These are phyloP conservation scores for Drosophila sp. DNA, from an alignment of 1,140 invertebrate species.

Conservation along the genomic window DNA sequence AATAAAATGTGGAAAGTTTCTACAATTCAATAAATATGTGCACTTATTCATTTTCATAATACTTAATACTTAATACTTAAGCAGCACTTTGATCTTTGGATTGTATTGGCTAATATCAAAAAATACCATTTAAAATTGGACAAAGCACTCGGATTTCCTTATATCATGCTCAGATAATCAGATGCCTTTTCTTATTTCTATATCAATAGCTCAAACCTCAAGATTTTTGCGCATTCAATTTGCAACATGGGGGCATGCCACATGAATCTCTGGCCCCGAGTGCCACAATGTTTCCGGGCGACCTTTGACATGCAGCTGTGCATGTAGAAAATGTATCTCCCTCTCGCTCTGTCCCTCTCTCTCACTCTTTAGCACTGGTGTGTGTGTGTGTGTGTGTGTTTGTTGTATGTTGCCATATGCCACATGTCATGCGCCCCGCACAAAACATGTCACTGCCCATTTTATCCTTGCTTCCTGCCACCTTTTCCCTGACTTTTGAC, in stretches of 20 bases:
- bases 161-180: constrained; percentile 22
- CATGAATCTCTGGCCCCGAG: neutral
- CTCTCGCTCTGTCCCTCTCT: neutral
- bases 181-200: constrained; percentile 19
- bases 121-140: constrained; percentile 1
- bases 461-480: constrained; percentile 69
- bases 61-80: neutral
- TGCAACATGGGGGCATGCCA: constrained; percentile 33
- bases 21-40: no score
- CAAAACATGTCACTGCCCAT: constrained; percentile 74
- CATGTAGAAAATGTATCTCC: constrained; percentile 7
- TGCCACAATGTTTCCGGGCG: constrained; percentile 43
- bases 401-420: constrained; percentile 44
- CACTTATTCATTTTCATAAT: neutral
- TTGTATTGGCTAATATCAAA: no score
- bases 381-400: constrained; percentile 17
- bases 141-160: constrained; percentile 20
- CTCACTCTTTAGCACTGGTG: no score
- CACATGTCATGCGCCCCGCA: constrained; percentile 59
- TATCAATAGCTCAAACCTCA: constrained; percentile 31
- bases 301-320: constrained; percentile 68
- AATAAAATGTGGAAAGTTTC: neutral
- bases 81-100: constrained; percentile 12
- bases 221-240: constrained; percentile 39
- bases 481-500: constrained; percentile 46